These are phyloP conservation scores for Platysteira castanea DNA, from an alignment of 2,113 vertebrate species.

Conservation along the genomic window DNA sequence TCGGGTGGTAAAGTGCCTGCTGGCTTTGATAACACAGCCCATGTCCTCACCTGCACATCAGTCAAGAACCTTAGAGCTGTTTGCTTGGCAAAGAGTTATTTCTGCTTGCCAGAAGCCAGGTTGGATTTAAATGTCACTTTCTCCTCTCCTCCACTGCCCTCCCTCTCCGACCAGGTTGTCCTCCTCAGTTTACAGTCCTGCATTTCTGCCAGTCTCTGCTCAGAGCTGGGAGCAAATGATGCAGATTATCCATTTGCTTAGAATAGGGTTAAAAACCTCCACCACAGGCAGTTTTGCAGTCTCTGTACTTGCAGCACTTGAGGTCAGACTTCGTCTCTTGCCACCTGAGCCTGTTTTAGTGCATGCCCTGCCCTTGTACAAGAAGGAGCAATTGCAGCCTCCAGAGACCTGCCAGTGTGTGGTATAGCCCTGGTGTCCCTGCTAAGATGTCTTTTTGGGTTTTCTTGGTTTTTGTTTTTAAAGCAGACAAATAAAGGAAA, in stretches of 20 bases:
- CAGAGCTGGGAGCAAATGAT: neutral
- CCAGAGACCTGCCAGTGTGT: neutral
- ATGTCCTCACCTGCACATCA: neutral
- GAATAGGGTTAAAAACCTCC: neutral
- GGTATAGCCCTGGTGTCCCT: neutral
- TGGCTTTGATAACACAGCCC: neutral
- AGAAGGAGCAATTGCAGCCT: neutral
- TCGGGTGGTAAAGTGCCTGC: neutral
- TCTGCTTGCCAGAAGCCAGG: neutral
- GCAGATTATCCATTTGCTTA: neutral
- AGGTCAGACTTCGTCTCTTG: neutral
- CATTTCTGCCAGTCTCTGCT: neutral
- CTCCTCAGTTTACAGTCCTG: neutral
- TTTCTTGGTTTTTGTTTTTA: neutral
- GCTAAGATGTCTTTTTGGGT: neutral
- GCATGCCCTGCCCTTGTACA: neutral
- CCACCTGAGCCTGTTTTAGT: neutral
- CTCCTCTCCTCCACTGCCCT: neutral
- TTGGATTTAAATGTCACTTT: neutral
- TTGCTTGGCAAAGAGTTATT: neutral
- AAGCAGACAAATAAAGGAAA: neutral
- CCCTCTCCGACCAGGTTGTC: neutral
- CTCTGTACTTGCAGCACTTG: neutral
- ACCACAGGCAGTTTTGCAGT: accelerated
- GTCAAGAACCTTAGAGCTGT: neutral